Evolutionary conservation across 2,797 vertebrate species (phyloP), one percentile per base, ranked within the genome.

Genomic region (Sylvia borin): DNA sequence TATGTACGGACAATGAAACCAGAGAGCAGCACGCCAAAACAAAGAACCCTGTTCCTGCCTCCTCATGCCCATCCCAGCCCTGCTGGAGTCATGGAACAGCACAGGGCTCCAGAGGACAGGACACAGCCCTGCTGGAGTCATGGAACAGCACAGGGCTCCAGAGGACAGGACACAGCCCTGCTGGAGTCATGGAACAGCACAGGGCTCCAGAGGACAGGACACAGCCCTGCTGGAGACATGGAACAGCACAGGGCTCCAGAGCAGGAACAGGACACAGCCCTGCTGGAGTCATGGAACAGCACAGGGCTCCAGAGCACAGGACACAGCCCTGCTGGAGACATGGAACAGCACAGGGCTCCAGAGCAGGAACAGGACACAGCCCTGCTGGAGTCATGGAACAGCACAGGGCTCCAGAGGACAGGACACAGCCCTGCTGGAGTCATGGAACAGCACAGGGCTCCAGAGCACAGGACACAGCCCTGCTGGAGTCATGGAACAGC

Each of bases 31-130:
- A 34, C 21, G 38, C 2, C 55, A 34, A 19, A 53, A 11, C 25
- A 43, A 51, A 5, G 10, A 45, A 0, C 5, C 0, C 2, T 3
- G 5, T 4, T 25, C 4, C 26, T n/a, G 34, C 31, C 60, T 17
- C 16, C 53, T 16, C 2, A 5, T 1, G 60, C 14, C 79, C 55
- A 4, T 8, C n/a, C 3, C 14, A 17, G 75, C 34, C 1, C 58
- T 16, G 47, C 42, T 13, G 60, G 6, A 74, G 70, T 4, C 40
- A 11, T 3, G 36, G 57, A 32, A 32, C 17, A 53, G 16, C 50
- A 51, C 4, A 2, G 27, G 50, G 7, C 27, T 29, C 5, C 15
- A 51, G 50, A 51, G 47, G 47, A 29, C 50, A 51, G 27, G 50
- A 51, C 27, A 51, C 50, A 29, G 50, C 34, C 3, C 32, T 13